phyloP scores from a whole-genome alignment of 2,797 vertebrate genomes.

The Thripadectes ignobilis region DNA sequence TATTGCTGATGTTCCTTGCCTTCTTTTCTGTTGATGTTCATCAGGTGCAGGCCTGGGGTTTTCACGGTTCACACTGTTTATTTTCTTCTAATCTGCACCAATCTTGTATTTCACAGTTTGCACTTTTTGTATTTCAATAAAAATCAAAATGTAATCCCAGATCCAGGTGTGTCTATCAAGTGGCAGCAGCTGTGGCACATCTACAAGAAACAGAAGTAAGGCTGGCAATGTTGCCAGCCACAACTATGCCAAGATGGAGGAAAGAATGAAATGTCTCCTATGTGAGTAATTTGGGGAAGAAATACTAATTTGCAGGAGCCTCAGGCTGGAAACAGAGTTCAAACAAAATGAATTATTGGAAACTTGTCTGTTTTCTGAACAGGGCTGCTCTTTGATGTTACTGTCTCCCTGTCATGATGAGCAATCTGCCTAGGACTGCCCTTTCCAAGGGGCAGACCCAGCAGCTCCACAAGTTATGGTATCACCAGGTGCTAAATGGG shows the following conservation, averaged over 20 bases:
- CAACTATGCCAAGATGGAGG: background rate
- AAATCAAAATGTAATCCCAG: constrained; percentile 60
- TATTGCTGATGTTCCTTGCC: constrained; percentile 1
- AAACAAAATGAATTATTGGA: background rate
- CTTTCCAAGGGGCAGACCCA: background rate
- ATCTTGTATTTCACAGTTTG: constrained; percentile 77
- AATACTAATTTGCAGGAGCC: background rate
- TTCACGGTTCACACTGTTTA: constrained; percentile 64
- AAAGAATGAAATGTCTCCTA: background rate
- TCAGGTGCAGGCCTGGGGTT: background rate
- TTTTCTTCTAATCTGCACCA: constrained; percentile 68
- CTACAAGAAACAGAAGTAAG: background rate
- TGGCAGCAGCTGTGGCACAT: background rate
- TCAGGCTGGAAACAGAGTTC: background rate
- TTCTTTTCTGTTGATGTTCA: constrained; percentile 4
- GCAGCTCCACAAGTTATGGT: background rate
- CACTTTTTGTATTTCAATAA: constrained; percentile 86
- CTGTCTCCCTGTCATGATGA: background rate
- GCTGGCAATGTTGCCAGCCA: background rate
- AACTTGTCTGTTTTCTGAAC: background rate
- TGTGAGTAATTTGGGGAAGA: background rate
- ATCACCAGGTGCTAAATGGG: background rate
- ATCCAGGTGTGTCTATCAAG: background rate
- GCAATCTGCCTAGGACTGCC: background rate
- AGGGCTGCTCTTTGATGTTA: background rate